Evolutionary conservation across 2,797 vertebrate species (phyloP).

Genomic region (Crenichthys baileyi): DNA sequence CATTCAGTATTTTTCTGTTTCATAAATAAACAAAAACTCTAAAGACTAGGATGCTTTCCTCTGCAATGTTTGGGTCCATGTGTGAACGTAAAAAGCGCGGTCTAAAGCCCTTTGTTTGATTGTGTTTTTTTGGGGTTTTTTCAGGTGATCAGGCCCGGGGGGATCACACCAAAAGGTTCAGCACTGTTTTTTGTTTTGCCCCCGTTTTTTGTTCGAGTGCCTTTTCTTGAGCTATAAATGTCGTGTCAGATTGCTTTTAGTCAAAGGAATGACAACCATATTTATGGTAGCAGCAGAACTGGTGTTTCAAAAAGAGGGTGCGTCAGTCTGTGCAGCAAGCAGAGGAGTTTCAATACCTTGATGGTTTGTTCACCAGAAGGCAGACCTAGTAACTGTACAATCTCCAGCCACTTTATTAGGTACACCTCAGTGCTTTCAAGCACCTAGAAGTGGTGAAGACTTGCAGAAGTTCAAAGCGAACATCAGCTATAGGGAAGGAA

Average conservation of each 20-base stretch:
- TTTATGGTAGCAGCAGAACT: background rate
- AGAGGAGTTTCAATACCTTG: background rate
- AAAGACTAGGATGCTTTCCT: background rate
- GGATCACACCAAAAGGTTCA: background rate
- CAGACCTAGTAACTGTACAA: background rate
- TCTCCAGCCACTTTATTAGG: background rate
- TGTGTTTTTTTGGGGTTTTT: conserved; percentile 2
- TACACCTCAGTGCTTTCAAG: background rate
- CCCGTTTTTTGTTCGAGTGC: background rate
- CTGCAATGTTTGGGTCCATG: background rate
- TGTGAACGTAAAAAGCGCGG: background rate
- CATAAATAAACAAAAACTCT: background rate
- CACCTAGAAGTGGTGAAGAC: background rate
- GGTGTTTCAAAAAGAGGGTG: background rate
- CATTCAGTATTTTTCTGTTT: background rate
- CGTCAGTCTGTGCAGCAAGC: background rate
- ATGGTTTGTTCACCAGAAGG: too few species aligned
- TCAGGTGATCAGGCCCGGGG: too few species aligned
- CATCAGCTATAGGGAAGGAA: background rate
- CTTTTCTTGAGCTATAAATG: background rate
- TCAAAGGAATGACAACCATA: background rate
- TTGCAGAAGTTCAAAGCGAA: background rate
- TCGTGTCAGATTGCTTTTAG: background rate
- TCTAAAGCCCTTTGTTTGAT: background rate
- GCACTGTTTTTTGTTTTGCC: background rate